Percentiles rank a stretch among this genome's conserved stretches.
Evolutionary conservation across 2,888 invertebrate genomes (phyloP).

Genomic region (Drosophila mettleri): DNA sequence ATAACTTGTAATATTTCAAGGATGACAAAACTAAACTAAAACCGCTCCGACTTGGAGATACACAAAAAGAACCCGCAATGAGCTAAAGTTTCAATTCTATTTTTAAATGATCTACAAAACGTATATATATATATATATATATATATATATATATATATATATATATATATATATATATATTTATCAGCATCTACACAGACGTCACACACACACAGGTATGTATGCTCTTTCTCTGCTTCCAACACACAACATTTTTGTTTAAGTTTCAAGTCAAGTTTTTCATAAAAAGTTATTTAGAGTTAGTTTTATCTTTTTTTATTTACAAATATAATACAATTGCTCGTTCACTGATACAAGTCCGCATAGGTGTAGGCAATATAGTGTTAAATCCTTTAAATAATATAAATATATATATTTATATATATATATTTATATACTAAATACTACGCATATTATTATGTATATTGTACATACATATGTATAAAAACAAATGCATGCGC

Average conservation of each 20-base stretch:
- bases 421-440: constrained; percentile 1
- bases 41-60: constrained; percentile 1
- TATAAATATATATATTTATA: not conserved
- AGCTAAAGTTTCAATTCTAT: constrained; percentile 1
- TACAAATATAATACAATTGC: constrained; percentile 11
- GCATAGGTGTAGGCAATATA: constrained; percentile 2
- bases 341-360: not conserved
- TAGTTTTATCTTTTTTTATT: constrained; percentile 1
- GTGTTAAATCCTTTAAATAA: constrained; percentile 1
- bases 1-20: constrained; percentile 34
- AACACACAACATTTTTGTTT: too few species aligned
- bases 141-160: not conserved
- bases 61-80: not conserved
- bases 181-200: not conserved
- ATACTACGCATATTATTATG: constrained; percentile 25
- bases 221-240: not conserved
- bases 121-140: not conserved
- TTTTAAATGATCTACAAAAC: not conserved
- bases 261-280: too few species aligned
- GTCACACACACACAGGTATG: not conserved
- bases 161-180: too few species aligned
- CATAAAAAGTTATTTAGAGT: not conserved
- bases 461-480: constrained; percentile 44
- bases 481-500: constrained; percentile 64
- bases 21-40: constrained; percentile 47